Evolutionary conservation across 2,113 vertebrate species (phyloP).

Genomic region (Rattus norvegicus): DNA sequence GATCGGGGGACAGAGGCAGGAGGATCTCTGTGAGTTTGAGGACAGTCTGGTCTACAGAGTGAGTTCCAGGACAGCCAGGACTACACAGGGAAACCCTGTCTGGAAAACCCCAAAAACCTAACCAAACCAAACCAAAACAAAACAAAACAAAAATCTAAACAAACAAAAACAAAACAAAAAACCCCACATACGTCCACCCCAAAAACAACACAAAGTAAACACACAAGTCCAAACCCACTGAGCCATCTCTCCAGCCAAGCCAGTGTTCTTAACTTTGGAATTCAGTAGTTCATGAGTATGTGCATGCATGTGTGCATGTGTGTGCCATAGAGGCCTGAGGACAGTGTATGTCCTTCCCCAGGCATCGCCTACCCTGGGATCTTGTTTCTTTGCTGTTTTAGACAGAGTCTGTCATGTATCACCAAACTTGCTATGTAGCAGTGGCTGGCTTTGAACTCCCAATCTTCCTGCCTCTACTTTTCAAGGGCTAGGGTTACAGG

Average conservation of each 20-base stretch:
- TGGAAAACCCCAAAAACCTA: neutral
- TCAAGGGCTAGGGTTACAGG: neutral
- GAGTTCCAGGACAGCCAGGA: neutral
- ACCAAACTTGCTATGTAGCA: neutral
- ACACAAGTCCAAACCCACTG: neutral
- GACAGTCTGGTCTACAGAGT: neutral
- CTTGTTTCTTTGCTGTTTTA: neutral
- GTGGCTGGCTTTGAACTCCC: neutral
- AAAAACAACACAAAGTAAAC: neutral
- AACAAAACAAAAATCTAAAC: neutral
- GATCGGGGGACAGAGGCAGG: neutral
- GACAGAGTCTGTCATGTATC: neutral
- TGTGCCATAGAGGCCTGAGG: neutral
- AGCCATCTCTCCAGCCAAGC: neutral
- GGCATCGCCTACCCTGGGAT: neutral
- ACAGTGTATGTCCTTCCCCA: neutral
- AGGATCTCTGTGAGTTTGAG: neutral
- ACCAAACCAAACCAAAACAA: neutral
- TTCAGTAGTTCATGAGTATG: neutral
- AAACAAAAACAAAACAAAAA: neutral
- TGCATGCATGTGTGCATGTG: neutral
- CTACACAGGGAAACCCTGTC: neutral
- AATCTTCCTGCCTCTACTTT: neutral
- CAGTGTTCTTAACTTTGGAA: neutral
- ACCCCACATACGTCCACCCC: neutral